Evolutionary conservation across 1,140 invertebrate species (phyloP), one percentile per base, ranked within the genome.

Genomic region (Adelges cooleyi): DNA sequence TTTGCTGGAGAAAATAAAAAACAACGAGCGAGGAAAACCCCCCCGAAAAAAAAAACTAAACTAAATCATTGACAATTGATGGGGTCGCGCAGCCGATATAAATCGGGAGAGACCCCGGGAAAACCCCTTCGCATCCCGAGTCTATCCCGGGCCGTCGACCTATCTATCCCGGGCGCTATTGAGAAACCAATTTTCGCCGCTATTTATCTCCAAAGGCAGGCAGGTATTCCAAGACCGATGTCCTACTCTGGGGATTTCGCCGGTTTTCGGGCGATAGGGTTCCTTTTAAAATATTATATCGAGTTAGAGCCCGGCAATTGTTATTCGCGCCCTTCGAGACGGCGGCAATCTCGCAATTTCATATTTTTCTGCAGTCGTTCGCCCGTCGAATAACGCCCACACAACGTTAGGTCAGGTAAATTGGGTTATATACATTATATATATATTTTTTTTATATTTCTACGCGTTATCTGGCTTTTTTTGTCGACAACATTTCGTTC

Each of bases 251-350:
- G 42, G 56, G 13, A 33, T 48, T 33, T 17, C n/a, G n/a, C 2
- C 44, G 17, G 38, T 48, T 22, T 33, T 13, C 22, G 56, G n/a
- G 44, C 42, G 42, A 62, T 48, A 20, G 56, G 56, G 40, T 33
- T 48, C 56, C 40, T n/a, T 29, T 62, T 62, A 62, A 46, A 62
- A 46, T 62, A 62, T 62, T 62, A n/a, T n/a, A 62, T 48, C 56
- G 42, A 48, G 42, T 29, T 18, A 11, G 56, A 22, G 40, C n/a
- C 23, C 25, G 23, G 54, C 42, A 59, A 59, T 62, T 62, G 56
- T 48, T 62, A 48, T 62, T 62, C 46, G 17, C 42, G 17, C 44
- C 46, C 2, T 20, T n/a, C 11, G n/a, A 9, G 40, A 59, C 44
- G 38, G n/a, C 54, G n/a, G n/a, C 54, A 59, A 46, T 59, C 42